Conservation (phyloP, 2,113 vertebrate genomes). For the Megatriorchis doriae region DNA sequence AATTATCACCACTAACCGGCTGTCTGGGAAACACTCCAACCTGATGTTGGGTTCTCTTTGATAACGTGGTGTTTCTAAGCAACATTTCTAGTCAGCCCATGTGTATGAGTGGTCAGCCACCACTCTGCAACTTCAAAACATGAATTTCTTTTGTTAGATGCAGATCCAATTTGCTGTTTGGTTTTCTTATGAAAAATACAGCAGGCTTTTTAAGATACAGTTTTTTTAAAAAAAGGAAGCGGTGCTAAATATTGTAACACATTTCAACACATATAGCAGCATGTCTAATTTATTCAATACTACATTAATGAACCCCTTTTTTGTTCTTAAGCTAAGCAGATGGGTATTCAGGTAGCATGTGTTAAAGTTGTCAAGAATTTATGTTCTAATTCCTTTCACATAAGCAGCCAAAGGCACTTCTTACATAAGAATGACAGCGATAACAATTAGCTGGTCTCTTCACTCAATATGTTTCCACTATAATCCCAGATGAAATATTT, state of each 20-base stretch:
- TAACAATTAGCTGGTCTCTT: conserved; percentile 29
- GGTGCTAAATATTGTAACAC: not conserved
- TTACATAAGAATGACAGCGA: not conserved
- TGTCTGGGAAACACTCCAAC: conserved; percentile 71
- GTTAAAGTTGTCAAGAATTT: conserved; percentile 38
- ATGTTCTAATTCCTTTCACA: not conserved
- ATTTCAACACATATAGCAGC: not conserved
- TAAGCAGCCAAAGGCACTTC: not conserved
- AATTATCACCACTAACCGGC: conserved; percentile 66
- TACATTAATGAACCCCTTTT: not conserved
- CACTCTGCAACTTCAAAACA: conserved; percentile 40
- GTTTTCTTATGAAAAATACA: conserved; percentile 26
- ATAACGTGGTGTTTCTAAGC: conserved; percentile 66
- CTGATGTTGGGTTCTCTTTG: conserved; percentile 64
- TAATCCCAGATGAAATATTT: not conserved
- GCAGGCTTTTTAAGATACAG: conserved; percentile 29
- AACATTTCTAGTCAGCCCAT: conserved; percentile 25
- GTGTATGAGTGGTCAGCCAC: conserved; percentile 45
- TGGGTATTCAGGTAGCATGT: conserved; percentile 51
- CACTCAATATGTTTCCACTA: conserved; percentile 11
- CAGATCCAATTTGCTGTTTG: conserved; percentile 36
- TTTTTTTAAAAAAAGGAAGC: not conserved
- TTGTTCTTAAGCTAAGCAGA: conserved; percentile 45
- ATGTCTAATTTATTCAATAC: not conserved
- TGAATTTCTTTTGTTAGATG: conserved; percentile 25